phyloP scores from a whole-genome alignment of 2,113 vertebrate species.

The Pimephales promelas region DNA sequence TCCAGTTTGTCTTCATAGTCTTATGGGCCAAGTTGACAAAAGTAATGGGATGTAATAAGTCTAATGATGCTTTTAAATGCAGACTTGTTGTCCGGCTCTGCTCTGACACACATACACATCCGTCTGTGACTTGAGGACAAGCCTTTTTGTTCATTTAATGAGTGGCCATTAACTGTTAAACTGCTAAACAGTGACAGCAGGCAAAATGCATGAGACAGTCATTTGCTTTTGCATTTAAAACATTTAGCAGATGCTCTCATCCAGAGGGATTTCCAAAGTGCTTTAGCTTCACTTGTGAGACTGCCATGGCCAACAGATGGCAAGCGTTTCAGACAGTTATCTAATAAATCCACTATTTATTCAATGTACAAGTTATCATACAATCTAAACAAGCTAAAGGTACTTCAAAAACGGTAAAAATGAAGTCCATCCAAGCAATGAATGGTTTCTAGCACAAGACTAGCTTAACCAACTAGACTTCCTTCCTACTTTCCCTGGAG shows the following conservation, averaged over 20 bases:
- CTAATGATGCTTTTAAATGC: constrained; percentile 24
- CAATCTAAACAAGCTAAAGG: constrained; percentile 21
- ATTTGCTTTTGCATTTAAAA: neutral
- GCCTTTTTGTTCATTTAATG: constrained; percentile 34
- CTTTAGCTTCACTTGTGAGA: neutral
- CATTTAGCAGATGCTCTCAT: constrained; percentile 32
- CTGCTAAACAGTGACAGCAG: neutral
- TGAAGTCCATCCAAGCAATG: neutral
- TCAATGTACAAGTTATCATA: constrained; percentile 12
- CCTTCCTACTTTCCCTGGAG: neutral
- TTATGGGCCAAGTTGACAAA: constrained; percentile 5
- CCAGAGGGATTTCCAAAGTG: neutral
- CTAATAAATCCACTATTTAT: constrained; percentile 6
- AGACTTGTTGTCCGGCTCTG: neutral
- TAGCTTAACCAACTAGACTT: neutral
- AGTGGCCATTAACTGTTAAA: constrained; percentile 23
- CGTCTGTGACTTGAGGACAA: neutral
- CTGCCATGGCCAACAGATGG: neutral
- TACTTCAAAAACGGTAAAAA: neutral
- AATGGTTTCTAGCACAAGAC: neutral
- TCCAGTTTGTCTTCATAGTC: constrained; percentile 8
- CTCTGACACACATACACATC: neutral
- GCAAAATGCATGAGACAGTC: neutral
- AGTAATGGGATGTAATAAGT: constrained; percentile 11
- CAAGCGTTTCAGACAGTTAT: neutral